These are phyloP conservation scores for Stomatorhinus ivindoensis DNA, from an alignment of 2,113 vertebrate species.

Conservation along the genomic window DNA sequence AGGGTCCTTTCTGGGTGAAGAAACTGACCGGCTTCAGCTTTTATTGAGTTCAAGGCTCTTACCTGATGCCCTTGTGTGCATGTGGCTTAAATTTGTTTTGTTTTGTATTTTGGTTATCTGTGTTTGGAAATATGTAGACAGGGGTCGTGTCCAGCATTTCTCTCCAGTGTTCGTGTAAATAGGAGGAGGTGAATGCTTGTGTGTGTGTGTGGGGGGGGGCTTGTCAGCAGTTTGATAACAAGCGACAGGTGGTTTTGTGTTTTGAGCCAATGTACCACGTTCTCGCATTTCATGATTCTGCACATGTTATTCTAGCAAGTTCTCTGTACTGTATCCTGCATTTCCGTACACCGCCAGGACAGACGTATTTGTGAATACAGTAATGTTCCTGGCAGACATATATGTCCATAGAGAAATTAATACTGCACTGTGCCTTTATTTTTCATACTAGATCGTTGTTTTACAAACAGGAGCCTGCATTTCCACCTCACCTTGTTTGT, in stretches of 20 bases:
- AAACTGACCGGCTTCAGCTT: neutral
- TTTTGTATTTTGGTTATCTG: neutral
- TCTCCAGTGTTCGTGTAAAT: neutral
- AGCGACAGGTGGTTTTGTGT: constrained; percentile 9
- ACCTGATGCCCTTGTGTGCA: neutral
- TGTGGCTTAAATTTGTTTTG: neutral
- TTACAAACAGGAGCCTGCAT: neutral
- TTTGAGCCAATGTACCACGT: neutral
- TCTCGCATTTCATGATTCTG: neutral
- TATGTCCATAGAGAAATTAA: neutral
- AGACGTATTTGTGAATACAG: neutral
- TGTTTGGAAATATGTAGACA: constrained; percentile 13
- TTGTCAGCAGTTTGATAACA: neutral
- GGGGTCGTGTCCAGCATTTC: neutral
- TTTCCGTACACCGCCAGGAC: neutral
- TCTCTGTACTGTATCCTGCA: neutral
- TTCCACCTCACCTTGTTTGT: neutral
- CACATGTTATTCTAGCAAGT: neutral
- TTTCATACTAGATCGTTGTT: neutral
- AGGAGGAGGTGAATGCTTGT: neutral
- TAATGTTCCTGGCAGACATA: neutral
- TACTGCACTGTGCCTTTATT: neutral
- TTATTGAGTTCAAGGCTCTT: neutral
- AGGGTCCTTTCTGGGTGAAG: neutral
- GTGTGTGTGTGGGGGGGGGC: too few relatives aligned